phyloP scores from a whole-genome alignment of 92 coral and sea anemone genomes.

The Paramuricea clavata region DNA sequence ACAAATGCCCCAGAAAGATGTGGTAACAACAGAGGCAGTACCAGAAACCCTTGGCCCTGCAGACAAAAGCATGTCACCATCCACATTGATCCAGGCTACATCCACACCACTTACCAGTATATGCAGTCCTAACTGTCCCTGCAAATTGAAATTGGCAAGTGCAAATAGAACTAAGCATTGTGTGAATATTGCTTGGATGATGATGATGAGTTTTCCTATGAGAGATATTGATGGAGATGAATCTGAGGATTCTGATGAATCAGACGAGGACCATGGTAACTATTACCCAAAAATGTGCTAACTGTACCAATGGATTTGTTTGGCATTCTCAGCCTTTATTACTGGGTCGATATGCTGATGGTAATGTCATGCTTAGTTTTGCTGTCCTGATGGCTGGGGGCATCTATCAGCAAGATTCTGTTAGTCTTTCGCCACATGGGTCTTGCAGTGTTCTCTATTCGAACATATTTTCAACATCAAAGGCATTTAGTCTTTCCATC shows the following conservation, averaged over 20 bases:
- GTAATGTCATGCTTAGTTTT: conserved; percentile 39
- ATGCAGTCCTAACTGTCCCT: no score
- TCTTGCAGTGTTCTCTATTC: background rate
- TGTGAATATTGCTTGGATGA: no score
- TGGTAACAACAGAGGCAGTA: no score
- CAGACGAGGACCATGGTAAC: conserved; percentile 66
- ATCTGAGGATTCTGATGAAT: conserved; percentile 55
- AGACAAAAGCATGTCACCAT: no score
- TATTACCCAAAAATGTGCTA: conserved; percentile 43
- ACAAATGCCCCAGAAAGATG: no score
- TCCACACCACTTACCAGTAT: no score
- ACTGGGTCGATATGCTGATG: conserved; percentile 25
- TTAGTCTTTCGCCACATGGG: conserved; percentile 47
- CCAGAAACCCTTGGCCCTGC: no score
- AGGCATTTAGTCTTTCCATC: conserved; percentile 25
- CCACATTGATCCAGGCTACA: no score
- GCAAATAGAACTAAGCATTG: no score
- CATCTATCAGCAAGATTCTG: no score
- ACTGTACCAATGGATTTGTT: conserved; percentile 40
- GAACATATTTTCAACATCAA: conserved; percentile 42
- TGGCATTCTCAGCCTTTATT: conserved; percentile 45
- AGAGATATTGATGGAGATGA: conserved; percentile 28
- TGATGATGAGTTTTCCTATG: no score
- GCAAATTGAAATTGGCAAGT: no score
- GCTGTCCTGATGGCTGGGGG: conserved; percentile 47